A percentile compares a stretch with the other conserved stretches of the same genome.
Conservation (phyloP, 2,113 vertebrate genomes). For the Coryphaenoides rupestris region DNA sequence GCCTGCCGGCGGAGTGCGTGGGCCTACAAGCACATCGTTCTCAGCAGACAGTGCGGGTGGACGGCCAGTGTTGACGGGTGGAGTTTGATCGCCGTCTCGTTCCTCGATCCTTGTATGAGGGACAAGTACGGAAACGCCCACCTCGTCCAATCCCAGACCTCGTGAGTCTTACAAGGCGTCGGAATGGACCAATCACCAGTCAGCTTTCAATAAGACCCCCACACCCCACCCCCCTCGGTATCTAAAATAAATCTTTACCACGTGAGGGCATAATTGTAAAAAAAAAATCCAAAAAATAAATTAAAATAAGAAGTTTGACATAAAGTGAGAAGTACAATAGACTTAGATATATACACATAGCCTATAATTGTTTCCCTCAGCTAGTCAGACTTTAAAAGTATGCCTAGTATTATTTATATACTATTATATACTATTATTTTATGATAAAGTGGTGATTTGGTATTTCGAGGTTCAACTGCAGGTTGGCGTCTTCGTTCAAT, state of each 20-base stretch:
- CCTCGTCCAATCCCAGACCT: slow-evolving; percentile 16
- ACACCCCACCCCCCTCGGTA: slow-evolving; percentile 26
- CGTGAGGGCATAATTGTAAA: slow-evolving; percentile 25
- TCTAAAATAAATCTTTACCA: slow-evolving; percentile 17
- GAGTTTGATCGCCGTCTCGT: slow-evolving; percentile 82
- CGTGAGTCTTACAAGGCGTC: slow-evolving; percentile 43
- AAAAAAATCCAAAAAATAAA: too few relatives aligned
- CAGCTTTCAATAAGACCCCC: slow-evolving; percentile 17
- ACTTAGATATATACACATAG: too few relatives aligned
- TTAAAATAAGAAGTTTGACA: not conserved
- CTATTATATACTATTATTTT: too few relatives aligned
- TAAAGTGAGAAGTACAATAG: not conserved
- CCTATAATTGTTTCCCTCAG: too few relatives aligned
- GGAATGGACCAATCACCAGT: slow-evolving; percentile 62
- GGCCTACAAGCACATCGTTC: slow-evolving; percentile 3
- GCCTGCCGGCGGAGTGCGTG: not conserved
- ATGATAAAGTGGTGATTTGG: too few relatives aligned
- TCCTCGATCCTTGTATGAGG: slow-evolving; percentile 80
- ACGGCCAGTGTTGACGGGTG: slow-evolving; percentile 80
- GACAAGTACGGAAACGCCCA: slow-evolving; percentile 47
- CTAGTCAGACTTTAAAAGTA: too few relatives aligned
- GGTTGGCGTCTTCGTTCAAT: too few relatives aligned
- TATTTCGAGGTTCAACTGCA: too few relatives aligned
- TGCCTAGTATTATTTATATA: too few relatives aligned
- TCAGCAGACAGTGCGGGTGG: slow-evolving; percentile 59